Base-by-base conservation (phyloP, 2,797 vertebrate species). In the Rhinoraja longicauda region DNA sequence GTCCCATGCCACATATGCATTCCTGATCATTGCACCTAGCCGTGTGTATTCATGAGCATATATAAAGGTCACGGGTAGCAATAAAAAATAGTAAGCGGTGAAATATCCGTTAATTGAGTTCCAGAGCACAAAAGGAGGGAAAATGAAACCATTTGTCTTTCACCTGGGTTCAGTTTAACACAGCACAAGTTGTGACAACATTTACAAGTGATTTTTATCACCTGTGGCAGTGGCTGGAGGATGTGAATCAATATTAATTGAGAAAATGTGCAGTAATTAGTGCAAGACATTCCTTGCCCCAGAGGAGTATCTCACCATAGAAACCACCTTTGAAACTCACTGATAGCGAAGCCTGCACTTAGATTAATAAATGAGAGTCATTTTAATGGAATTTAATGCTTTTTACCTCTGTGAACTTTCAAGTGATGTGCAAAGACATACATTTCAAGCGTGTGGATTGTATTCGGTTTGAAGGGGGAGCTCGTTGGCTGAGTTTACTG, bases 221-320 rank as follows among this genome's bases (percentile, higher is more conserved):
- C 45, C 72, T 4, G 6, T 92, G 90, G 70, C 90, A 92, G 36
- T 75, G 90, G 70, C 70, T 92, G 36, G 67, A 92, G 39, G 39
- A 75, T 92, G 70, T 19, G 70, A 92, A 92, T 92, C 90, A 75
- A 92, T 92, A 92, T 75, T 72, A 92, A 92, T 75, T 92, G 90
- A 92, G 90, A 75, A 92, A 92, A 6, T 15, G 70, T 75, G n/a
- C 90, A 75, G 90, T 92, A 92, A 92, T 92, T 92, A 92, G 24
- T 75, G 90, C 24, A 73, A 70, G 90, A 29, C 90, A 75, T 92
- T 92, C 90, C 53, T 75, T 75, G 72, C 36, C 70, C 70, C 6
- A 36, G 93, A 93, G 93, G 45, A 76, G 70, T 45, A 62, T 5
- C 81, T 62, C 39, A 73, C 67, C 81, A 93, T 32, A 57, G 72